Percentiles rank a stretch among this genome's conserved stretches.
These are phyloP conservation scores for Chrysolina oricalcia DNA, from an alignment of 2,888 invertebrate species.

Conservation along the genomic window DNA sequence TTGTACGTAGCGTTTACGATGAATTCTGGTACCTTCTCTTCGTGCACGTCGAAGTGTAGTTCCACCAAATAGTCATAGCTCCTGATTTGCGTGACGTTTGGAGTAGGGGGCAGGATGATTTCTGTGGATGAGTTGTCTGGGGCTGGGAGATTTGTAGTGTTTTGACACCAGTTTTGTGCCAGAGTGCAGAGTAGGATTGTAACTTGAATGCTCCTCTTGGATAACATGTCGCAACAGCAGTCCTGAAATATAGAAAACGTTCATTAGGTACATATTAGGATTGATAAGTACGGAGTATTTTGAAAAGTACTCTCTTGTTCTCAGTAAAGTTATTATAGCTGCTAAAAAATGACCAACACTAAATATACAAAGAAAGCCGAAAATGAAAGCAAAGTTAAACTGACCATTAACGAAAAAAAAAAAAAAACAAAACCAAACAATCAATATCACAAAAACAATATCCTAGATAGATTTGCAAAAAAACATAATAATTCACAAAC, in stretches of 20 bases:
- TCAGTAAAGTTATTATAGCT: no score
- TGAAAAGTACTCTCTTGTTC: no score
- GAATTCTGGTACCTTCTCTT: slow-evolving; percentile 45
- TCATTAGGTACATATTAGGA: neutral
- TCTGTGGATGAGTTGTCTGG: slow-evolving; percentile 8
- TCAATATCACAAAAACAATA: no score
- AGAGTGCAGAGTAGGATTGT: neutral
- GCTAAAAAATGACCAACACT: no score
- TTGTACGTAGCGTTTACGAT: slow-evolving; percentile 39
- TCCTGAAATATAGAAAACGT: neutral
- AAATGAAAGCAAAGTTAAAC: no score
- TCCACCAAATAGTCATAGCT: slow-evolving; percentile 47
- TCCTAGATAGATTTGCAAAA: no score
- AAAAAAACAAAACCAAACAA: no score
- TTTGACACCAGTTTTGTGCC: slow-evolving; percentile 9
- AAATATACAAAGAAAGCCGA: no score
- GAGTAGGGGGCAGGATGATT: neutral
- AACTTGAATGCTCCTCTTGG: neutral
- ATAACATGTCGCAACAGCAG: neutral
- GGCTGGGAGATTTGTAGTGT: neutral
- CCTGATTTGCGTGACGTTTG: neutral
- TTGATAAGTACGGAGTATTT: no score
- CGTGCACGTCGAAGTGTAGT: slow-evolving; percentile 42
- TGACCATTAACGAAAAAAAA: no score
- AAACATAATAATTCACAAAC: no score